Percentiles rank a stretch among this genome's conserved stretches.
Conservation (phyloP, 2,888 invertebrate genomes). For the Hemistola chrysoprasaria region DNA sequence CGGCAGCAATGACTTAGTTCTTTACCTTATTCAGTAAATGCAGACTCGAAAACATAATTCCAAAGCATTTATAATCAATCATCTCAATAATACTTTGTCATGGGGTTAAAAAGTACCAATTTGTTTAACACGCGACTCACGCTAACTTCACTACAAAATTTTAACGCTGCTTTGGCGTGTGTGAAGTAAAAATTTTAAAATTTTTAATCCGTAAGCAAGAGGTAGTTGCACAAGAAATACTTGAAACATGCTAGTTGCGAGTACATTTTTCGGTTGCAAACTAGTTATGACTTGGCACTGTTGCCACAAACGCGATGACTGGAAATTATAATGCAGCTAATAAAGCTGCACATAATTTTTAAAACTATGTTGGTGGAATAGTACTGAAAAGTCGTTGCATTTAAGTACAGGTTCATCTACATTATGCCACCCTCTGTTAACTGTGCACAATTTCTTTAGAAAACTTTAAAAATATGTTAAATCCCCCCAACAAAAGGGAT, state of each 20-base stretch:
- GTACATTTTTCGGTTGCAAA: constrained; percentile 3
- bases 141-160: constrained; percentile 45
- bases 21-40: constrained; percentile 9
- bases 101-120: constrained; percentile 17
- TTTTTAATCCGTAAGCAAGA: constrained; percentile 42
- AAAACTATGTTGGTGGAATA: too few relatives aligned
- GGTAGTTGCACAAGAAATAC: constrained; percentile 36
- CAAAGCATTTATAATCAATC: constrained; percentile 23
- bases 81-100: constrained; percentile 25
- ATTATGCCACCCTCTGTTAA: not conserved
- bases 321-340: too few relatives aligned
- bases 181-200: constrained; percentile 47
- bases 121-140: constrained; percentile 42
- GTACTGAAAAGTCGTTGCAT: too few relatives aligned
- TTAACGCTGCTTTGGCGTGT: constrained; percentile 65
- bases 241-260: constrained; percentile 29
- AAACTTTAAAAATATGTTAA: constrained; percentile 51
- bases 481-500: constrained; percentile 50
- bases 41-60: constrained; percentile 8
- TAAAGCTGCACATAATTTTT: too few relatives aligned
- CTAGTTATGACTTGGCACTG: not conserved
- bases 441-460: constrained; percentile 10
- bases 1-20: not conserved
- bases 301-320: too few relatives aligned
- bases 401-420: too few relatives aligned